These are phyloP conservation scores for Calcarius ornatus DNA, from an alignment of 2,113 vertebrate species.

Conservation along the genomic window DNA sequence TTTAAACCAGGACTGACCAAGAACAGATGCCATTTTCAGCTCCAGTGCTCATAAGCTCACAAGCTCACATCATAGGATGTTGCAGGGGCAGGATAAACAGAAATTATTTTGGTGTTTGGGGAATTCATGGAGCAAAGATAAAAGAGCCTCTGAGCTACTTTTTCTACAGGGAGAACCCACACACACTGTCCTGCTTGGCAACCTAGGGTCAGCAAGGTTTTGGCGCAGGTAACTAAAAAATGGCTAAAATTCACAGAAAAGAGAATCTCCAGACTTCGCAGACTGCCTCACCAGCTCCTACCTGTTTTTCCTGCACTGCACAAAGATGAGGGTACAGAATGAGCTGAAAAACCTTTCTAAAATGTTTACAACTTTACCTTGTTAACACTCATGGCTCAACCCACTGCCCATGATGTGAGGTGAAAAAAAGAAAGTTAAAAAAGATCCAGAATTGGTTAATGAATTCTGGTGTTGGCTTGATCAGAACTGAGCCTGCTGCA, in stretches of 20 bases:
- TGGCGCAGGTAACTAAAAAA: not conserved
- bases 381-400: not conserved
- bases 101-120: not conserved
- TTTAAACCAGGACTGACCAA: not conserved
- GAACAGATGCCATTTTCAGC: not conserved
- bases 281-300: not conserved
- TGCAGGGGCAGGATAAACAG: not conserved
- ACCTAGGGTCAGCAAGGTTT: not conserved
- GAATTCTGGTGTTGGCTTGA: not conserved
- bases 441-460: not conserved
- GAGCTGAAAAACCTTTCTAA: not conserved
- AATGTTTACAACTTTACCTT: not conserved
- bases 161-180: not conserved
- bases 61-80: no score
- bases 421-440: fast-evolving
- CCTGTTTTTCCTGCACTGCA: not conserved
- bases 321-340: not conserved
- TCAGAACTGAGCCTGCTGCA: not conserved
- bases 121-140: not conserved
- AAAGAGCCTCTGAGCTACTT: not conserved
- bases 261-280: not conserved
- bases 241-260: not conserved
- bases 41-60: not conserved
- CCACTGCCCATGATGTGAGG: not conserved
- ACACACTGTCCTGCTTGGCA: not conserved